Conservation (phyloP, 2,888 invertebrate genomes). For the Drosophila flavopinicola region DNA sequence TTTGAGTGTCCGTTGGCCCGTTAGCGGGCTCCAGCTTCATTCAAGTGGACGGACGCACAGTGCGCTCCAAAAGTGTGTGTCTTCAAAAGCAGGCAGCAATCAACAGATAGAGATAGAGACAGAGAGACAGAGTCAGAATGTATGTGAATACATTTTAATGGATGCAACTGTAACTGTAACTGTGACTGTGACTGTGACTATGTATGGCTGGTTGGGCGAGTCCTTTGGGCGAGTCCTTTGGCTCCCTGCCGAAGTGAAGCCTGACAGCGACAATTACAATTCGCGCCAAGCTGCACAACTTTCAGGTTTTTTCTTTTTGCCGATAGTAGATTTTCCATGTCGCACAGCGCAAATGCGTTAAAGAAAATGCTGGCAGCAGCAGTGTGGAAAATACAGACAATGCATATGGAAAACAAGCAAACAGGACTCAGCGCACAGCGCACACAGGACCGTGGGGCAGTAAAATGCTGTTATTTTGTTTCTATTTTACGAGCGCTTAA, state of each 20-base stretch:
- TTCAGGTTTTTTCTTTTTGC: not conserved
- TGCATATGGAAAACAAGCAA: not conserved
- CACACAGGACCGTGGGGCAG: constrained; percentile 21
- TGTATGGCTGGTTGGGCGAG: too few species aligned
- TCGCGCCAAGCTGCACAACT: not conserved
- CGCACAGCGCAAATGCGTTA: constrained; percentile 1
- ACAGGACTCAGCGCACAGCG: not conserved
- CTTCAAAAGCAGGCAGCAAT: not conserved
- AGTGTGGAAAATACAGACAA: constrained; percentile 7
- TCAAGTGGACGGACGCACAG: constrained; percentile 42
- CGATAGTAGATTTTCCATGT: not conserved
- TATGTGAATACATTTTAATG: constrained; percentile 67
- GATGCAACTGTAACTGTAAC: constrained; percentile 18
- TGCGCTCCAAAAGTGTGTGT: constrained; percentile 8
- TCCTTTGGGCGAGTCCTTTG: too few species aligned
- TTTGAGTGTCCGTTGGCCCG: constrained; percentile 49
- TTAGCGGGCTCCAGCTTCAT: constrained; percentile 40
- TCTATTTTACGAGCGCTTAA: constrained; percentile 57
- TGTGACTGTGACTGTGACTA: too few species aligned
- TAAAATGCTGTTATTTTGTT: constrained; percentile 38
- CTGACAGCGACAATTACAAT: not conserved
- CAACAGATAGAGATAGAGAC: not conserved
- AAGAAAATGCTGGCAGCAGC: constrained; percentile 29
- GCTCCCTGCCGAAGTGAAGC: too few species aligned
- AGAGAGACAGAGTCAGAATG: constrained; percentile 18